A percentile compares a stretch with the other conserved stretches of the same genome.
Conservation (phyloP, 2,113 vertebrate species). For the Catharus minimus region DNA sequence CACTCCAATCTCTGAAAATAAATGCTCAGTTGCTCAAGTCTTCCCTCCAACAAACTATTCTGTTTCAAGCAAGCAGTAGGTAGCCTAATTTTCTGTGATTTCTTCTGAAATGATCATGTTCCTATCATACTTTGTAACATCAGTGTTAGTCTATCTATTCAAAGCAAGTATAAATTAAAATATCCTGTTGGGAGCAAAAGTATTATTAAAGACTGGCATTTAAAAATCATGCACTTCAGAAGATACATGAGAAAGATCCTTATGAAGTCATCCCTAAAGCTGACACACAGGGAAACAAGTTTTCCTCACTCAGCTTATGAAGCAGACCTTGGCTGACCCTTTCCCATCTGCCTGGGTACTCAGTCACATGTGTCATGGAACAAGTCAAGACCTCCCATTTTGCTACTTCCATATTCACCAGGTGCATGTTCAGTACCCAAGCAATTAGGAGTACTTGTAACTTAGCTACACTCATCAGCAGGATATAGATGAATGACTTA, state of each 20-base stretch:
- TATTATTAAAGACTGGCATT: slow-evolving; percentile 31
- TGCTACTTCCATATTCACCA: not conserved
- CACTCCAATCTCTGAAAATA: slow-evolving; percentile 47
- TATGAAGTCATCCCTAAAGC: not conserved
- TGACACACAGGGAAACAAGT: not conserved
- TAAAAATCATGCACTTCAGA: not conserved
- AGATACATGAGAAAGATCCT: not conserved
- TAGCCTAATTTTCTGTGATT: not conserved
- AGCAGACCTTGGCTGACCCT: not conserved
- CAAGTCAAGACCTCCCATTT: not conserved
- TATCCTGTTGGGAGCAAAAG: not conserved
- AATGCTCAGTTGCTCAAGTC: slow-evolving; percentile 20
- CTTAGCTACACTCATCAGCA: not conserved
- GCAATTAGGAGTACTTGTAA: not conserved
- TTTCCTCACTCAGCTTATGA: not conserved
- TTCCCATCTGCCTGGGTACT: not conserved
- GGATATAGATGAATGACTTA: not conserved
- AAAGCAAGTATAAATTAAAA: slow-evolving; percentile 40
- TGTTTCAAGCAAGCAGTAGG: slow-evolving; percentile 29
- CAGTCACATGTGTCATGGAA: not conserved
- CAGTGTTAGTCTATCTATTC: slow-evolving; percentile 28
- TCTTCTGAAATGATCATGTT: slow-evolving; percentile 34
- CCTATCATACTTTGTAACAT: slow-evolving; percentile 5
- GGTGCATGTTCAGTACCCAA: not conserved
- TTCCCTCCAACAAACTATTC: slow-evolving; percentile 1